A percentile compares a stretch with the other conserved stretches of the same genome.
phyloP scores from a whole-genome alignment of 1,140 invertebrate species.

The Chlorops oryzae region DNA sequence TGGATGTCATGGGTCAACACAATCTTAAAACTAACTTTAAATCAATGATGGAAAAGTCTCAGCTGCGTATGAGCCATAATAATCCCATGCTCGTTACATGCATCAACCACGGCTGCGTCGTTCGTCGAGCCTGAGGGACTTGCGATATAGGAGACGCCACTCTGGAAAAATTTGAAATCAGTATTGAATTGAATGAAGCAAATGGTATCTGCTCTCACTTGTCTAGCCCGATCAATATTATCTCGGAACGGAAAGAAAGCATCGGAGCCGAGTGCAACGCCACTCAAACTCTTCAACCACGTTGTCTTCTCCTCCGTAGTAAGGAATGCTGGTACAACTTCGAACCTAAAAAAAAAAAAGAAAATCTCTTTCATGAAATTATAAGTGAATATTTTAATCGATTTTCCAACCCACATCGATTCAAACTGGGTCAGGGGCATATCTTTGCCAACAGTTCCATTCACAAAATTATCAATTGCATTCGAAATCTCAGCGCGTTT shows the following conservation, averaged over 20 bases:
- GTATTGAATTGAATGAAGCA: background rate
- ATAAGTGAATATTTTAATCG: background rate
- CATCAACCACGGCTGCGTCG: conserved; percentile 82
- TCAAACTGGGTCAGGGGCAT: conserved; percentile 47
- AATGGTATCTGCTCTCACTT: conserved; percentile 55
- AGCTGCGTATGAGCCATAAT: conserved; percentile 84
- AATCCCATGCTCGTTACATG: conserved; percentile 89
- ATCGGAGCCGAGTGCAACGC: conserved; percentile 93
- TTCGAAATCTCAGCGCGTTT: conserved; percentile 92
- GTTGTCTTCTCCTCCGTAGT: conserved; percentile 65
- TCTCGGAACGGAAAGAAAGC: conserved; percentile 98
- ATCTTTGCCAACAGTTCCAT: conserved; percentile 75
- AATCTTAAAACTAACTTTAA: too few relatives aligned
- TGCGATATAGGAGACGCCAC: conserved; percentile 87
- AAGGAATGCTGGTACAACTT: conserved; percentile 64
- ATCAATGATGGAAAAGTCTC: conserved; percentile 91
- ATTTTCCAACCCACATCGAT: conserved; percentile 30
- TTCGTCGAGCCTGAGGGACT: conserved; percentile 92
- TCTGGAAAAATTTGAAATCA: conserved; percentile 57
- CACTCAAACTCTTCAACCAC: conserved; percentile 74
- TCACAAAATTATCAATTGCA: conserved; percentile 93
- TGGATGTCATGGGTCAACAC: too few relatives aligned
- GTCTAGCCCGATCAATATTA: conserved; percentile 88
- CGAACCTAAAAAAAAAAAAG: conserved; percentile 51
- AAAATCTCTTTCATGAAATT: background rate